phyloP scores from a whole-genome alignment of 2,797 vertebrate species.

The Poecilia wingei region DNA sequence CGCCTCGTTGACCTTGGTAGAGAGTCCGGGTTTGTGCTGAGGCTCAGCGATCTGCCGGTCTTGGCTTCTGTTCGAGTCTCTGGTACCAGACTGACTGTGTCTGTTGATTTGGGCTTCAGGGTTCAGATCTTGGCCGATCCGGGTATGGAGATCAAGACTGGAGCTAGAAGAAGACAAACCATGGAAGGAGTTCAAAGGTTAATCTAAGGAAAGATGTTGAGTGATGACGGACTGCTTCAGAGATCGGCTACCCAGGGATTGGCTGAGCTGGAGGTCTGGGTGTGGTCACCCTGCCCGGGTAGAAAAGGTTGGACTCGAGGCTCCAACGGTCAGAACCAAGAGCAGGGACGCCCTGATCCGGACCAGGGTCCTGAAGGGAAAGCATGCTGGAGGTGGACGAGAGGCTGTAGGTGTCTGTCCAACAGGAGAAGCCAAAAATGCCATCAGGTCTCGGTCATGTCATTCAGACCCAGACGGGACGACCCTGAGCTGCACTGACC shows the following conservation, averaged over 20 bases:
- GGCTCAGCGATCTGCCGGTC: conserved; percentile 8
- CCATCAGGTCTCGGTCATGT: background rate
- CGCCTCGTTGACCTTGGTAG: conserved; percentile 53
- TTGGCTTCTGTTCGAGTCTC: conserved; percentile 3
- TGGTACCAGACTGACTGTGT: conserved; percentile 36
- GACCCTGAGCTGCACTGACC: conserved; percentile 29
- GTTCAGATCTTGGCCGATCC: conserved; percentile 19
- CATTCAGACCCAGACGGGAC: background rate
- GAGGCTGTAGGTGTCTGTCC: conserved; percentile 79
- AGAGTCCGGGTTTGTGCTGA: conserved; percentile 20
- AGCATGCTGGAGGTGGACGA: conserved; percentile 86
- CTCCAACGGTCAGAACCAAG: conserved; percentile 64
- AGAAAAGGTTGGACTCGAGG: conserved; percentile 60
- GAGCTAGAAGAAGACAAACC: conserved; percentile 9
- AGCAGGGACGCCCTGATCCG: conserved; percentile 58
- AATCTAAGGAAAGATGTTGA: background rate
- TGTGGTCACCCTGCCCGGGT: conserved; percentile 61
- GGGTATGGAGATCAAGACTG: conserved; percentile 17
- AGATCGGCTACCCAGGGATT: conserved; percentile 38
- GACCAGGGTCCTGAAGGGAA: conserved; percentile 85
- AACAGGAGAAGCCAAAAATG: conserved; percentile 27
- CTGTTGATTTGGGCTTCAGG: conserved; percentile 56
- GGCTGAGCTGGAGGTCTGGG: conserved; percentile 43
- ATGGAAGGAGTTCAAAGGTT: background rate
- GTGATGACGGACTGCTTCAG: no score